These are phyloP conservation scores for Elanus axillaris DNA, from an alignment of 2,113 vertebrate genomes.

Conservation along the genomic window DNA sequence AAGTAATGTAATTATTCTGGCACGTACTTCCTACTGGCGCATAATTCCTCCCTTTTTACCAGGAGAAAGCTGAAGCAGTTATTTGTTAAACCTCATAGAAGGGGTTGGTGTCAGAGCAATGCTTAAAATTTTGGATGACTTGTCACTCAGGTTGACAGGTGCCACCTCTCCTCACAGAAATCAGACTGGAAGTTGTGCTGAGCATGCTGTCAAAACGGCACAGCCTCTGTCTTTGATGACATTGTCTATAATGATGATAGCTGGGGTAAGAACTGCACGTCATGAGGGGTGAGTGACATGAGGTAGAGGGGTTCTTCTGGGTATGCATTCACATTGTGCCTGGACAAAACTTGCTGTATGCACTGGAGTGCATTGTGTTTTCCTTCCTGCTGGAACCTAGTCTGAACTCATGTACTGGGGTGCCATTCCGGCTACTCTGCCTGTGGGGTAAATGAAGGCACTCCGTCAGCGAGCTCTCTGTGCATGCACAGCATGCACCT, in stretches of 20 bases:
- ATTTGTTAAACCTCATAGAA: not conserved
- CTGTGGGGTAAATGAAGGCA: not conserved
- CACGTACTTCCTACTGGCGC: not conserved
- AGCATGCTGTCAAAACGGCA: not conserved
- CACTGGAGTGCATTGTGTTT: not conserved
- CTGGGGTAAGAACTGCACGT: not conserved
- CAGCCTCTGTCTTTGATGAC: not conserved
- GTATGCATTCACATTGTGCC: not conserved
- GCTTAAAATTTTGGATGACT: not conserved
- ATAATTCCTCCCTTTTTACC: not conserved
- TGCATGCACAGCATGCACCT: no score
- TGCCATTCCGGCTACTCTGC: not conserved
- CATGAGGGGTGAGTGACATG: not conserved
- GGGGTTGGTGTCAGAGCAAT: not conserved
- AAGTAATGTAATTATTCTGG: not conserved
- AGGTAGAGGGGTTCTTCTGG: not conserved
- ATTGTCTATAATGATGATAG: not conserved
- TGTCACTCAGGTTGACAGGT: not conserved
- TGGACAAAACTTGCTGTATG: not conserved
- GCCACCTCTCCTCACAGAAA: not conserved
- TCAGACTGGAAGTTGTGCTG: not conserved
- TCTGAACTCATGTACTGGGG: not conserved
- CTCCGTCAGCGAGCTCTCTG: not conserved
- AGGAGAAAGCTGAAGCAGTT: not conserved
- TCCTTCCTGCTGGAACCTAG: not conserved